Percentiles rank a stretch among this genome's conserved stretches.
These are phyloP conservation scores for Esperia sulphurella DNA, from an alignment of 2,888 invertebrate genomes.

Conservation along the genomic window DNA sequence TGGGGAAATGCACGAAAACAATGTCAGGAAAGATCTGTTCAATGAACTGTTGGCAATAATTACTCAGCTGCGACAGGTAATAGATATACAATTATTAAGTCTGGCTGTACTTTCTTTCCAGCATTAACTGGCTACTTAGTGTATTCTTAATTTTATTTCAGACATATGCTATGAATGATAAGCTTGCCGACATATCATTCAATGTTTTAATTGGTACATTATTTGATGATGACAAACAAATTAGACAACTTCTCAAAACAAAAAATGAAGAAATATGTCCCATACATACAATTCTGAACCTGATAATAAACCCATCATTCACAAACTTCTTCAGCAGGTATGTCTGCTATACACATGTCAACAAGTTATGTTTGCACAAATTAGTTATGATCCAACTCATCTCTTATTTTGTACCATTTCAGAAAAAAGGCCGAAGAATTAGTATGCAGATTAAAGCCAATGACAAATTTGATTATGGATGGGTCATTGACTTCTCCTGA, in stretches of 20 bases:
- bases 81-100: not conserved
- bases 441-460: constrained; percentile 27
- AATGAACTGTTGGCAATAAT: constrained; percentile 39
- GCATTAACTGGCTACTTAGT: too few species aligned
- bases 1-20: constrained; percentile 45
- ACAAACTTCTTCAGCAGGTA: constrained; percentile 35
- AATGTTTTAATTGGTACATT: constrained; percentile 31
- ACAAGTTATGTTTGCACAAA: too few species aligned
- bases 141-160: constrained; percentile 20
- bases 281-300: constrained; percentile 27
- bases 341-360: not conserved
- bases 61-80: constrained; percentile 42
- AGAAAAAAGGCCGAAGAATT: constrained; percentile 29
- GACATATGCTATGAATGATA: constrained; percentile 21
- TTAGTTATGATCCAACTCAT: too few species aligned
- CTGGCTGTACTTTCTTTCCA: too few species aligned
- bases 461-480: constrained; percentile 31
- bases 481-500: constrained; percentile 17
- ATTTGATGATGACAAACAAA: constrained; percentile 29
- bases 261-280: constrained; percentile 24
- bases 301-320: constrained; percentile 28
- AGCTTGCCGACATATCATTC: constrained; percentile 29
- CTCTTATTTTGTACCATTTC: constrained; percentile 8
- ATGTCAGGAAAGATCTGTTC: constrained; percentile 45
- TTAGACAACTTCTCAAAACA: constrained; percentile 26